Percentiles rank a stretch among this genome's conserved stretches.
These are phyloP conservation scores for Euwallacea similis DNA, from an alignment of 1,140 invertebrate species.

Conservation along the genomic window DNA sequence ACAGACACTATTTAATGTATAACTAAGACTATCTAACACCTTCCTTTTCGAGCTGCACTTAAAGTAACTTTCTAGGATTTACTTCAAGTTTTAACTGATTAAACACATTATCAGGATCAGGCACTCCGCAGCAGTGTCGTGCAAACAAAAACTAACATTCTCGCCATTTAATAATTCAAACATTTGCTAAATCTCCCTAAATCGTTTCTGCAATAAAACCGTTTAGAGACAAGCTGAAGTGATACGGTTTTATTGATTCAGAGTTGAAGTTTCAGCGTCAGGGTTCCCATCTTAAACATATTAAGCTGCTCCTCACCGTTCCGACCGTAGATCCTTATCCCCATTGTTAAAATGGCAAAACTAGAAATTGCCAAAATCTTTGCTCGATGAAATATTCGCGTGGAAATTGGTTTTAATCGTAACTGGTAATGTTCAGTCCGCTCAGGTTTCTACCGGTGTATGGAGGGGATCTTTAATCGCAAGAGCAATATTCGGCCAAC, in stretches of 20 bases:
- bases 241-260: constrained; percentile 35
- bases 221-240: constrained; percentile 22
- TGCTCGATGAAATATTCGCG: neutral
- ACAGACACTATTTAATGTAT: no score
- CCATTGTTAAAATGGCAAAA: constrained; percentile 9
- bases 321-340: constrained; percentile 11
- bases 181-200: constrained; percentile 20
- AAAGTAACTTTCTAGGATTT: neutral
- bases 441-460: constrained; percentile 6
- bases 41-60: no score
- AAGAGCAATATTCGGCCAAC: constrained; percentile 35
- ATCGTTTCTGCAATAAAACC: constrained; percentile 26
- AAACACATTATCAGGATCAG: constrained; percentile 4
- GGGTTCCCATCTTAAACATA: constrained; percentile 32
- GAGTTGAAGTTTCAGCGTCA: constrained; percentile 24
- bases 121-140: neutral
- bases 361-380: constrained; percentile 13
- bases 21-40: no score
- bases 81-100: constrained; percentile 4
- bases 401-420: constrained; percentile 3
- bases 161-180: constrained; percentile 22
- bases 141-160: constrained; percentile 11
- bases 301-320: constrained; percentile 19
- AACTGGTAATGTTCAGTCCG: constrained; percentile 6
- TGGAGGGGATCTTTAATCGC: constrained; percentile 30